Evolutionary conservation across 1,140 invertebrate species (phyloP).

Genomic region (Andrena cerasifolii): DNA sequence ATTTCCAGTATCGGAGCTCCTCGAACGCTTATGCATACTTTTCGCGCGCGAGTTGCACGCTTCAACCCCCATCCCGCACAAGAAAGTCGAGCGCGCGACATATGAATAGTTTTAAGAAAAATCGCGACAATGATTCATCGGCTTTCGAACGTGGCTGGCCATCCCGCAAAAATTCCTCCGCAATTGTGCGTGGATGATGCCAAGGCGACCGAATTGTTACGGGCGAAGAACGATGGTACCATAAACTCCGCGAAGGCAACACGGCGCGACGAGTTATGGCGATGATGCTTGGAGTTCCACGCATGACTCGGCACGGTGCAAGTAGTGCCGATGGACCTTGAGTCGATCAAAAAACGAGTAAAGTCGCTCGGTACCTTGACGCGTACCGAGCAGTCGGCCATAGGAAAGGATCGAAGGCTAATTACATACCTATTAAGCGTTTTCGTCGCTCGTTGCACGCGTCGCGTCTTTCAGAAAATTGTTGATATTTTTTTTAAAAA

Average conservation of each 20-base stretch:
- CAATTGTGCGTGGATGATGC: slow-evolving; percentile 43
- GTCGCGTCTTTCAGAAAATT: neutral
- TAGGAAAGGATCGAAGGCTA: slow-evolving; percentile 57
- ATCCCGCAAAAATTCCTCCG: slow-evolving; percentile 10
- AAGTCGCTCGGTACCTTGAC: slow-evolving; percentile 56
- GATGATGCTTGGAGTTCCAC: slow-evolving; percentile 65
- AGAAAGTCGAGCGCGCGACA: no score
- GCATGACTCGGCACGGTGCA: slow-evolving; percentile 65
- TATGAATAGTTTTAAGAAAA: no score
- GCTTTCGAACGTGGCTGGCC: neutral
- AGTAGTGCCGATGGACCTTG: slow-evolving; percentile 59
- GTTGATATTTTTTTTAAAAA: neutral
- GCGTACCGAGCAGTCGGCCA: slow-evolving; percentile 24
- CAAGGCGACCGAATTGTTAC: slow-evolving; percentile 63
- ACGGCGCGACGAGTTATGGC: slow-evolving; percentile 67
- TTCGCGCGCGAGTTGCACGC: no score
- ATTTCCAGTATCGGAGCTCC: no score
- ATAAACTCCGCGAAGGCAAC: slow-evolving; percentile 64
- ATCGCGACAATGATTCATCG: slow-evolving; percentile 19
- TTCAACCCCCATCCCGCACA: no score
- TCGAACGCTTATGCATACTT: no score
- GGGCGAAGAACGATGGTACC: slow-evolving; percentile 60
- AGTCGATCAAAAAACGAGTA: slow-evolving; percentile 51
- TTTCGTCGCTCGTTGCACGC: neutral
- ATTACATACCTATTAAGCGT: slow-evolving; percentile 58